Base-by-base conservation (phyloP, 1,140 invertebrate genomes). In the Geopemphigus sp. region DNA sequence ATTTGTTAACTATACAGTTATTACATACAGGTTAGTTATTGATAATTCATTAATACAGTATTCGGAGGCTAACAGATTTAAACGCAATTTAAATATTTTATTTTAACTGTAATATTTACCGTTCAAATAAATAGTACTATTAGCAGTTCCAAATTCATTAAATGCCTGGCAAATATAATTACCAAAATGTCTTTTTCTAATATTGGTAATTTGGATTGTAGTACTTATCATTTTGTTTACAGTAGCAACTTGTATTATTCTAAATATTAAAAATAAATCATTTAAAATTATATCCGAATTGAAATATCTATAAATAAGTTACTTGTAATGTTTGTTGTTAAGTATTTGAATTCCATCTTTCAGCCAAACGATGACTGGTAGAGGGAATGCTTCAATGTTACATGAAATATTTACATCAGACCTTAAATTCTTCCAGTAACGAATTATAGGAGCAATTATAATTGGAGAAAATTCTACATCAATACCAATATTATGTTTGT, bases 351-450 rank as follows among this genome's bases (percentile, higher is more conserved):
- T 86, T 66, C 91, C 91, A 83, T 95, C 93, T 85, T 96, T 95
- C 8, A 93, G 84, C 95, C 95, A 97, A 5, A 89, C 88, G 78
- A 96, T 94, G 1, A 93, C 92, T 8, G 95, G 94, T 22, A 93
- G 93, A 12, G 95, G 95, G 86, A 95, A 97, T 0, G 95, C 94
- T 86, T 96, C 94, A 4, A 97, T 91, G 83, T 95, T 93, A 84
- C 95, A 97, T 83, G 95, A 93, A 80, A 97, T 84, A 84, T 97
- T 94, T 92, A 95, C 95, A 83, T 96, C 94, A 83, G 95, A 96
- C 84, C 95, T 94, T 8, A 96, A 85, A 6, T 95, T 95, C 88
- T 97, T 92, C 26, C 93, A 93, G 22, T 96, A 86, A 17, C 93
- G 88, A 0, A 93, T 93, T 64, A 92, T 87, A 0, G 93, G 92